phyloP scores from a whole-genome alignment of 2,888 invertebrate species.

The Amblyjoppa proteus region DNA sequence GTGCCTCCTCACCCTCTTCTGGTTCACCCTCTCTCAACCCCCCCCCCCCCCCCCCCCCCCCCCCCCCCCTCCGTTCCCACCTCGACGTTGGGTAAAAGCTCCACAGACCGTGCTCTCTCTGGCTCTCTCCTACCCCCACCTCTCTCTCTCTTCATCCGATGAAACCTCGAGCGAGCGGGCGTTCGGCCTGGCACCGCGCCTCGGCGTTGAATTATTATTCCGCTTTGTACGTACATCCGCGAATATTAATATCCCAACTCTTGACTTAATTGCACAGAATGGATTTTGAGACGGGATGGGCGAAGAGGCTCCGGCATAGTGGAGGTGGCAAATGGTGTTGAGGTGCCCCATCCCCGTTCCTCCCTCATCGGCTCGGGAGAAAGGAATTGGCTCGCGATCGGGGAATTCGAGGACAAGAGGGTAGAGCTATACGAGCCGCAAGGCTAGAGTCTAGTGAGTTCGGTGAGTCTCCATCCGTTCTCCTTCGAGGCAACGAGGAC shows the following conservation, averaged over 20 bases:
- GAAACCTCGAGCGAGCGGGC: slow-evolving; percentile 59
- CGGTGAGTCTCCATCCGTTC: slow-evolving; percentile 17
- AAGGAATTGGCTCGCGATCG: slow-evolving; percentile 40
- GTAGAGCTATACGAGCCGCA: slow-evolving; percentile 17
- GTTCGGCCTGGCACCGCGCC: slow-evolving; percentile 69
- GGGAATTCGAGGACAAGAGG: slow-evolving; percentile 40
- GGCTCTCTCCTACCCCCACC: background rate
- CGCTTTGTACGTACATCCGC: slow-evolving; percentile 82
- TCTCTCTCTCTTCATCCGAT: slow-evolving; percentile 15
- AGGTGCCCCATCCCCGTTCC: slow-evolving; percentile 7
- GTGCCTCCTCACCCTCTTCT: slow-evolving; percentile 25
- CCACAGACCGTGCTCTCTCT: slow-evolving; percentile 5
- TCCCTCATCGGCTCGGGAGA: slow-evolving; percentile 18
- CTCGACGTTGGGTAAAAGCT: slow-evolving; percentile 52
- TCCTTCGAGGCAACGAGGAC: background rate
- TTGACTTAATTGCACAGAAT: slow-evolving; percentile 83
- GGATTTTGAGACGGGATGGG: slow-evolving; percentile 74
- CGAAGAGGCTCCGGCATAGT: slow-evolving; percentile 51
- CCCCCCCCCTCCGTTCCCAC: background rate
- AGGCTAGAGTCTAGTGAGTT: slow-evolving; percentile 30
- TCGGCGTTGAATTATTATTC: slow-evolving; percentile 82
- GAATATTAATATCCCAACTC: slow-evolving; percentile 83
- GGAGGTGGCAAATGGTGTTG: slow-evolving; percentile 54
- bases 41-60: slow-evolving; percentile 11
- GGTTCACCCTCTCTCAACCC: slow-evolving; percentile 58